Conservation (phyloP, 2,797 vertebrate species). For the Sternarchorhynchus goeldii region DNA sequence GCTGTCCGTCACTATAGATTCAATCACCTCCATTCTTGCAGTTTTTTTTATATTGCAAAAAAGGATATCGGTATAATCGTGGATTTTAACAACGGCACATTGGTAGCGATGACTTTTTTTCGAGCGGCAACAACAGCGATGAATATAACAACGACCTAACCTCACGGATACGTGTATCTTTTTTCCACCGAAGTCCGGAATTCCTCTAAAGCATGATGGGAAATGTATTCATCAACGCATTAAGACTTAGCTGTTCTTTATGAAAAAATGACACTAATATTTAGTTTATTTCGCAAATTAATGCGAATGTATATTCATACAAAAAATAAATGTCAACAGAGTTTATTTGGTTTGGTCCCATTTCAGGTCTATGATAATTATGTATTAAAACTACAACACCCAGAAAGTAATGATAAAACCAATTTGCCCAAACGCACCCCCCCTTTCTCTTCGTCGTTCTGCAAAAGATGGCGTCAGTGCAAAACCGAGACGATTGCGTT, state of each 20-base stretch:
- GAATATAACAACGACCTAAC: conserved; percentile 69
- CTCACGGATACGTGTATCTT: neutral
- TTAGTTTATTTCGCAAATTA: neutral
- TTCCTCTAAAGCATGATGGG: conserved; percentile 47
- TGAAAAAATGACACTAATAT: neutral
- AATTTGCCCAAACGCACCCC: conserved; percentile 45
- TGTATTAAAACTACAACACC: conserved; percentile 71
- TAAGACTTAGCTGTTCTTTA: neutral
- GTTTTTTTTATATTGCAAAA: conserved; percentile 25
- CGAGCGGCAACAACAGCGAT: conserved; percentile 62
- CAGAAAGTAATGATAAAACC: conserved; percentile 39
- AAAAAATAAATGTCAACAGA: too few species aligned
- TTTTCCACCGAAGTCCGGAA: conserved; percentile 6
- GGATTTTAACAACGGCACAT: conserved; percentile 75
- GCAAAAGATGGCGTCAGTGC: conserved; percentile 83
- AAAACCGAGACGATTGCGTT: conserved; percentile 76
- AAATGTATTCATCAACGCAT: conserved; percentile 58
- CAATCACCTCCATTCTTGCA: conserved; percentile 70
- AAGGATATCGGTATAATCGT: conserved; percentile 39
- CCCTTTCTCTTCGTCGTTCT: conserved; percentile 74
- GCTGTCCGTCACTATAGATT: conserved; percentile 69
- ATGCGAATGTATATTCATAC: too few species aligned
- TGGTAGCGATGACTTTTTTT: conserved; percentile 63
- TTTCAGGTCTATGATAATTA: neutral
- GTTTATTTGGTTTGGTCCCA: conserved; percentile 3